Evolutionary conservation across 1,140 invertebrate genomes (phyloP).

Genomic region (Trachymyrmex cornetzi): DNA sequence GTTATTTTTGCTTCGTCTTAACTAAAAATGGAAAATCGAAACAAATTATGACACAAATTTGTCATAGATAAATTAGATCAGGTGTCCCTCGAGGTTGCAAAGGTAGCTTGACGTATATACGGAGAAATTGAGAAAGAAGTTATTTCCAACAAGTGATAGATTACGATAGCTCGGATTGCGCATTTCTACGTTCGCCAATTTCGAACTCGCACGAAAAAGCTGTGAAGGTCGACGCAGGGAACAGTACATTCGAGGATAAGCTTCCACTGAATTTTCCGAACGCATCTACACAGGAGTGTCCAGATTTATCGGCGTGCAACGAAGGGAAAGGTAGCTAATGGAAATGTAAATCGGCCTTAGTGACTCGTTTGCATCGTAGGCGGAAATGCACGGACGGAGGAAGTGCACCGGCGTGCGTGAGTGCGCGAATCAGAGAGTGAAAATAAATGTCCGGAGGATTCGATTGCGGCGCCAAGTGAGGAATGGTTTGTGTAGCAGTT

Average conservation of each 20-base stretch:
- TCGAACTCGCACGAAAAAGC: background rate
- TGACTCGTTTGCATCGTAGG: conserved; percentile 79
- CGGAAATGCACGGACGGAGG: conserved; percentile 70
- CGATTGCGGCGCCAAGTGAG: conserved; percentile 39
- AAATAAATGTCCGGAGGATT: conserved; percentile 58
- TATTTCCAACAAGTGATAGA: conserved; percentile 43
- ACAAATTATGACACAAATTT: background rate
- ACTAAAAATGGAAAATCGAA: background rate
- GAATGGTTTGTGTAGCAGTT: conserved; percentile 64
- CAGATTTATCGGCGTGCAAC: conserved; percentile 67
- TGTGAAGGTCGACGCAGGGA: background rate
- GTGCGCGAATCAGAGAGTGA: conserved; percentile 44
- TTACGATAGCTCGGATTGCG: background rate
- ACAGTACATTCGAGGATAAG: conserved; percentile 41
- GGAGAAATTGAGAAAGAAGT: conserved; percentile 34
- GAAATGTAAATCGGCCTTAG: conserved; percentile 80
- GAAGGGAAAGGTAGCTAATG: conserved; percentile 71
- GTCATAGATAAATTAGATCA: background rate
- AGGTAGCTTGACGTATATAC: conserved; percentile 10
- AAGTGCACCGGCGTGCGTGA: conserved; percentile 58
- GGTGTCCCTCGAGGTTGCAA: conserved; percentile 8
- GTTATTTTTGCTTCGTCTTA: background rate
- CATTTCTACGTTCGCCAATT: conserved; percentile 37
- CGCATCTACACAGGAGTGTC: conserved; percentile 45
- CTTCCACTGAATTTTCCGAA: conserved; percentile 40